phyloP scores from a whole-genome alignment of 2,888 invertebrate species.

The Pseudococcus viburni region DNA sequence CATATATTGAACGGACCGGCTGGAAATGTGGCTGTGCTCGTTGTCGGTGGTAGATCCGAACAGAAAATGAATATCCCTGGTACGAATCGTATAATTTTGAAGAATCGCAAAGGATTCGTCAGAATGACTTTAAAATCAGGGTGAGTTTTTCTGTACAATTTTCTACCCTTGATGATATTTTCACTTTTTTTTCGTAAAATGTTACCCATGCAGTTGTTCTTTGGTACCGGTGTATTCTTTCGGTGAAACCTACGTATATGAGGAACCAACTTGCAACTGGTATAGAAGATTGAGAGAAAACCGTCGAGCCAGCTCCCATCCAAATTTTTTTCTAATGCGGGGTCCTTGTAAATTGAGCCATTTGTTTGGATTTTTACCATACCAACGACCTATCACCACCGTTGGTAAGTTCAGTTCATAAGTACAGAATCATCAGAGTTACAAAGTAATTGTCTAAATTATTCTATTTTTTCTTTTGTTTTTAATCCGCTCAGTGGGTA shows the following conservation, averaged over 20 bases:
- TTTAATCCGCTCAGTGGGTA: conserved; percentile 8
- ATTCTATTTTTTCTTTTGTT: conserved; percentile 52
- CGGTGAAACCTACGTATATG: conserved; percentile 89
- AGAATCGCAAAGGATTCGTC: conserved; percentile 84
- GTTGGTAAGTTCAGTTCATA: conserved; percentile 79
- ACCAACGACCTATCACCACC: conserved; percentile 83
- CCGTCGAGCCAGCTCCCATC: conserved; percentile 78
- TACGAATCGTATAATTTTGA: conserved; percentile 81
- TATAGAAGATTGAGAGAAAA: conserved; percentile 79
- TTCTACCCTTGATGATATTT: neutral
- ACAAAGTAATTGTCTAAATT: neutral
- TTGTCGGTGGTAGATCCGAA: conserved; percentile 92
- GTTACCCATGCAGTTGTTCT: conserved; percentile 75
- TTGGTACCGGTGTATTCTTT: conserved; percentile 91
- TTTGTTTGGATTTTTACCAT: conserved; percentile 87
- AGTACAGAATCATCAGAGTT: neutral
- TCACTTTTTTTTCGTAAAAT: neutral
- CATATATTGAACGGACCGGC: conserved; percentile 75
- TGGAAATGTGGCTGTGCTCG: conserved; percentile 80
- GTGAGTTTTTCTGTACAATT: conserved; percentile 73
- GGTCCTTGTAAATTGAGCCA: conserved; percentile 74
- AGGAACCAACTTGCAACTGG: conserved; percentile 80
- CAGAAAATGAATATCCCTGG: conserved; percentile 86
- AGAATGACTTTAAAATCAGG: conserved; percentile 82
- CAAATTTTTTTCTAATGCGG: conserved; percentile 82